Evolutionary conservation across 2,888 invertebrate species (phyloP).

Genomic region (Malacosoma neustria): DNA sequence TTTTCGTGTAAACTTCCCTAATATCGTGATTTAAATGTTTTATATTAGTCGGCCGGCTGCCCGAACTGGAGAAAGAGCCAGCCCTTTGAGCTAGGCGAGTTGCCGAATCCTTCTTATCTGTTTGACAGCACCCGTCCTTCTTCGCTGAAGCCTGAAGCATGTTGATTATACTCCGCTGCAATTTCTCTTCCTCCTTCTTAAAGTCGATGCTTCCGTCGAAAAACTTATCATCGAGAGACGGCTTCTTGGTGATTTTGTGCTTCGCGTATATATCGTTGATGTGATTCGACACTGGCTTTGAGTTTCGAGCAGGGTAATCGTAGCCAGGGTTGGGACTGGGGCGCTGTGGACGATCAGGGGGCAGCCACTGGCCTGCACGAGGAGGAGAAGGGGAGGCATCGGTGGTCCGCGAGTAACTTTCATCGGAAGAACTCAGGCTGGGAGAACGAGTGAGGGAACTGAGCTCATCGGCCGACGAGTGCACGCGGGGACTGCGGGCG

Average conservation of each 20-base stretch:
- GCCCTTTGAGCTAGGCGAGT: conserved; percentile 50
- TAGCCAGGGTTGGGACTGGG: conserved; percentile 69
- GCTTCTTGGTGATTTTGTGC: conserved; percentile 52
- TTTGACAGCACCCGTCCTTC: conserved; percentile 78
- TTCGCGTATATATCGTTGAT: conserved; percentile 58
- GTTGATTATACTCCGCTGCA: conserved; percentile 65
- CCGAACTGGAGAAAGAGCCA: conserved; percentile 70
- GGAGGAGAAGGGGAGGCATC: conserved; percentile 79
- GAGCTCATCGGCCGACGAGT: conserved; percentile 88
- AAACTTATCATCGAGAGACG: conserved; percentile 55
- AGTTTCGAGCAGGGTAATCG: conserved; percentile 74
- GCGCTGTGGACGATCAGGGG: conserved; percentile 56
- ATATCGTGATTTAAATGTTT: conserved; percentile 68
- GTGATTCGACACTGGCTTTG: conserved; percentile 46
- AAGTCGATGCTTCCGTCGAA: conserved; percentile 47
- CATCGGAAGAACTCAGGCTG: conserved; percentile 88
- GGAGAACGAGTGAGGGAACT: conserved; percentile 88
- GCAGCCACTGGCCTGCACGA: conserved; percentile 69
- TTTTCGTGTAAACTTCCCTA: conserved; percentile 60
- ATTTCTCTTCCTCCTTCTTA: conserved; percentile 63
- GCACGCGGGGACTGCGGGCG: conserved; percentile 75
- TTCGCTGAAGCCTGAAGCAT: conserved; percentile 74
- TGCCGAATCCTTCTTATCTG: conserved; percentile 77
- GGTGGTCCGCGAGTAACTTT: conserved; percentile 88
- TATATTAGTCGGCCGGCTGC: conserved; percentile 66